Evolutionary conservation across 1,140 invertebrate species (phyloP).

Genomic region (Luehdorfia chinensis): DNA sequence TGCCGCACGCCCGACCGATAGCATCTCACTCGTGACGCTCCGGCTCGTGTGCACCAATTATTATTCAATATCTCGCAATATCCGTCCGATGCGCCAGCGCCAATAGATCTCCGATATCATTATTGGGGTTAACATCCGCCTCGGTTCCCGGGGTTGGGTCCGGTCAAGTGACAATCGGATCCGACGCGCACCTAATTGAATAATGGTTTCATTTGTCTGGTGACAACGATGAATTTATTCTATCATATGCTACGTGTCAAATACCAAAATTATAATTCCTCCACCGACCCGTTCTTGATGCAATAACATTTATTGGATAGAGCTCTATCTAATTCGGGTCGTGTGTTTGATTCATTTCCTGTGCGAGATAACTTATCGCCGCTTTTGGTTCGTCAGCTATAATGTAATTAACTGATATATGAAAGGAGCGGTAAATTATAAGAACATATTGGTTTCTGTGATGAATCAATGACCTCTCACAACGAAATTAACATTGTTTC

Average conservation of each 20-base stretch:
- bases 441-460: slow-evolving; percentile 1
- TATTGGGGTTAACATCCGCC: slow-evolving; percentile 39
- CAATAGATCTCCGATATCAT: slow-evolving; percentile 39
- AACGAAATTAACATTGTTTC: slow-evolving; percentile 21
- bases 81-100: slow-evolving; percentile 19
- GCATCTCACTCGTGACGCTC: slow-evolving; percentile 62
- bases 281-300: no score
- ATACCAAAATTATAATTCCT: no score
- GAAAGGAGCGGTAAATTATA: slow-evolving; percentile 10
- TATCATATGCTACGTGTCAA: no score
- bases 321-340: slow-evolving; percentile 25
- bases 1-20: slow-evolving; percentile 64
- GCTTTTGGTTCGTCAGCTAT: slow-evolving; percentile 1
- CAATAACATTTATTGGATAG: no score
- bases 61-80: slow-evolving; percentile 59
- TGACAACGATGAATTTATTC: slow-evolving; percentile 37
- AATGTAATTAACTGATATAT: slow-evolving; percentile 7
- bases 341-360: slow-evolving; percentile 33
- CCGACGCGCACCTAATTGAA: slow-evolving; percentile 46
- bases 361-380: slow-evolving; percentile 27
- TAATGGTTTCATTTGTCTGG: slow-evolving; percentile 44
- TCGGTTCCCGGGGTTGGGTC: slow-evolving; percentile 26
- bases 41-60: slow-evolving; percentile 63
- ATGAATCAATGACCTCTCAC: slow-evolving; percentile 28
- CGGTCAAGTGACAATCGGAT: slow-evolving; percentile 57